These are phyloP conservation scores for Danionella cerebrum DNA, from an alignment of 2,113 vertebrate genomes.

Conservation along the genomic window DNA sequence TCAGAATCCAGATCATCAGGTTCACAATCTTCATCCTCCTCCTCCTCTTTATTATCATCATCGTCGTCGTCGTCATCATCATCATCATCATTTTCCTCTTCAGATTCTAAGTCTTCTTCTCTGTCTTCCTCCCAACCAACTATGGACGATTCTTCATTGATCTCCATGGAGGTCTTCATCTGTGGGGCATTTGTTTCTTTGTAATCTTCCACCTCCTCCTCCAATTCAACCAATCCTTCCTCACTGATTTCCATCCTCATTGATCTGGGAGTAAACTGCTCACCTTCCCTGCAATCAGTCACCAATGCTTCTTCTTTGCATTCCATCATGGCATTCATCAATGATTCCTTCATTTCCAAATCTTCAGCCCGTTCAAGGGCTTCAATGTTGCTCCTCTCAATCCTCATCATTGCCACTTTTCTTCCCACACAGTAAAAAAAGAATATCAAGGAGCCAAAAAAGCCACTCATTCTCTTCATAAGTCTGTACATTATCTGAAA, in stretches of 20 bases:
- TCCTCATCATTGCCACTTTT: neutral
- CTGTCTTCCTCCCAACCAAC: no score
- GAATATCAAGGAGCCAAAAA: constrained; percentile 12
- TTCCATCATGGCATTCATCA: neutral
- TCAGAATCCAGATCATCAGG: constrained; percentile 14
- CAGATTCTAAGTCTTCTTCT: constrained; percentile 10
- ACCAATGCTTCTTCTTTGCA: neutral
- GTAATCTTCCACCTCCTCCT: no score
- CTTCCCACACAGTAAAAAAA: constrained; percentile 4
- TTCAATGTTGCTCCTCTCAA: neutral
- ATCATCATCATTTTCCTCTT: constrained; percentile 1
- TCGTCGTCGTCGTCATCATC: neutral
- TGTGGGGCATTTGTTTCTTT: no score
- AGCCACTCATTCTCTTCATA: no score
- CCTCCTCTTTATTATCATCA: no score
- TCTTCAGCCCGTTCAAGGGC: neutral
- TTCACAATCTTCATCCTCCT: neutral
- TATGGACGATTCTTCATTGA: no score
- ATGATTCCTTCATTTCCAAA: neutral
- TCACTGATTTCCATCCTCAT: no score
- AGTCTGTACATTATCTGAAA: no score
- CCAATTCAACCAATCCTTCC: no score
- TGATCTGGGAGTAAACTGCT: no score
- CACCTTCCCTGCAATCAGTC: neutral
- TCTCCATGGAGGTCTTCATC: no score